phyloP scores from a whole-genome alignment of 2,797 vertebrate genomes.

The Pangasius djambal region DNA sequence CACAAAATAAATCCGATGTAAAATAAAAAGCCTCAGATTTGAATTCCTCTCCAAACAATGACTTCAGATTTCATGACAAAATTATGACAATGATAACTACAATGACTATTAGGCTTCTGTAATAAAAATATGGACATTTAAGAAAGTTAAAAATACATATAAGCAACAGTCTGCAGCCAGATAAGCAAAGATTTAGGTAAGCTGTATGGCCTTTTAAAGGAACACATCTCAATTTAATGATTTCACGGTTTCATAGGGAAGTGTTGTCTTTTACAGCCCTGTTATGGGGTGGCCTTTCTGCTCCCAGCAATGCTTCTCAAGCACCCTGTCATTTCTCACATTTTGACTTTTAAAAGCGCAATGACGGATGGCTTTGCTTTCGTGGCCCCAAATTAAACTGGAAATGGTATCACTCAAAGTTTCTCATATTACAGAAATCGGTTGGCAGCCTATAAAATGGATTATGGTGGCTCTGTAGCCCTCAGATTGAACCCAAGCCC shows the following conservation, averaged over 20 bases:
- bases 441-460: slow-evolving; percentile 71
- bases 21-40: slow-evolving; percentile 34
- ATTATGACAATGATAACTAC: background rate
- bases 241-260: slow-evolving; percentile 71
- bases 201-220: slow-evolving; percentile 70
- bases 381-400: slow-evolving; percentile 69
- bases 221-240: slow-evolving; percentile 63
- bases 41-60: slow-evolving; percentile 17
- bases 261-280: slow-evolving; percentile 67
- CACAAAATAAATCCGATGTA: slow-evolving; percentile 26
- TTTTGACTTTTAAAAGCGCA: slow-evolving; percentile 75
- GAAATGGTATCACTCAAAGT: slow-evolving; percentile 72
- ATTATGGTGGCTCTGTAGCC: slow-evolving; percentile 65
- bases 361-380: slow-evolving; percentile 68
- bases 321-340: slow-evolving; percentile 70
- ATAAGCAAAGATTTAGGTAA: slow-evolving; percentile 71
- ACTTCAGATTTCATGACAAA: background rate
- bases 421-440: slow-evolving; percentile 72
- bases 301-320: slow-evolving; percentile 71
- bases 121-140: slow-evolving; percentile 34
- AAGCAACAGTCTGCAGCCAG: slow-evolving; percentile 51
- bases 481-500: slow-evolving; percentile 72
- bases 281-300: slow-evolving; percentile 73
- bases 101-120: slow-evolving; percentile 16
- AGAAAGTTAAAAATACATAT: slow-evolving; percentile 35